phyloP scores from a whole-genome alignment of 2,797 vertebrate species.

The Agapornis canus region DNA sequence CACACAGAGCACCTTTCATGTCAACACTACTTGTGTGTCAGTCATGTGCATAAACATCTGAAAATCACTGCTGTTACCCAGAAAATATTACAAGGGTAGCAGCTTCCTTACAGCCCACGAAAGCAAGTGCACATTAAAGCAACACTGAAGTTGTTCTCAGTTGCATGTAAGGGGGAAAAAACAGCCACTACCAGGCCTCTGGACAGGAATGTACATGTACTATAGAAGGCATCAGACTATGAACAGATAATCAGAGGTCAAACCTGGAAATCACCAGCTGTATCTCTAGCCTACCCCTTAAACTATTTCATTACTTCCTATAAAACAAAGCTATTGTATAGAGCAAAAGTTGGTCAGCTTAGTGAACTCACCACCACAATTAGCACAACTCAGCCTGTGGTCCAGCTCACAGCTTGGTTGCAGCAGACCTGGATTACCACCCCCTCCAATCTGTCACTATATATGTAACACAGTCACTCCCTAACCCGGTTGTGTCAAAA shows the following conservation, averaged over 20 bases:
- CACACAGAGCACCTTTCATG: neutral
- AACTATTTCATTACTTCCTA: neutral
- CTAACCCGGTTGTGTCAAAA: slow-evolving; percentile 67
- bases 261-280: neutral
- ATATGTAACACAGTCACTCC: neutral
- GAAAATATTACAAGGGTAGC: neutral
- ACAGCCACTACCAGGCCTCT: neutral
- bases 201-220: neutral
- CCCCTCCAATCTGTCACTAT: neutral
- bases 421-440: neutral
- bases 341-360: neutral
- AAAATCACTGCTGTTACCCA: neutral
- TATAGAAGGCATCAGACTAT: neutral
- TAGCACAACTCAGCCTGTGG: neutral
- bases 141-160: neutral
- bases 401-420: neutral
- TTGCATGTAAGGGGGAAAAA: neutral
- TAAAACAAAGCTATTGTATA: neutral
- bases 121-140: neutral
- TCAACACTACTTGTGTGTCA: neutral
- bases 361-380: neutral
- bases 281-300: neutral
- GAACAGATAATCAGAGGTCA: neutral
- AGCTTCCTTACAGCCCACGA: neutral
- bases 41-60: neutral